Percentiles rank a stretch among this genome's conserved stretches.
phyloP scores from a whole-genome alignment of 1,140 invertebrate genomes.

The Drosophila burlai region DNA sequence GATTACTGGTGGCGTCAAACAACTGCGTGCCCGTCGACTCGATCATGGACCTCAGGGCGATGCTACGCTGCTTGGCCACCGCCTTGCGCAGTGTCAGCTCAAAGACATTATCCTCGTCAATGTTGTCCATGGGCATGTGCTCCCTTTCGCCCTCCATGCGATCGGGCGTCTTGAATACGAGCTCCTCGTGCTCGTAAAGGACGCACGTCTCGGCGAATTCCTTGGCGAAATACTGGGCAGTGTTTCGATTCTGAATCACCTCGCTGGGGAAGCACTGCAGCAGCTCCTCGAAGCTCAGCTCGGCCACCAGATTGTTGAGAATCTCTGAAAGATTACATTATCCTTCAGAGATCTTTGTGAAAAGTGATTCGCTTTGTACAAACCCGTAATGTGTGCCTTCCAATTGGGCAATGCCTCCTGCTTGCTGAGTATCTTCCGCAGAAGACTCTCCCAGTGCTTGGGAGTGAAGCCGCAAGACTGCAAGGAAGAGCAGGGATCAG shows the following conservation, averaged over 20 bases:
- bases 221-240: conserved; percentile 73
- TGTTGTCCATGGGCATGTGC: conserved; percentile 81
- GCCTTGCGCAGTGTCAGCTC: conserved; percentile 78
- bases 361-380: background rate
- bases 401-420: conserved; percentile 75
- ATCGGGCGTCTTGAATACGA: conserved; percentile 62
- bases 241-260: conserved; percentile 72
- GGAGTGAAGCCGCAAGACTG: conserved; percentile 80
- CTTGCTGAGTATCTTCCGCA: conserved; percentile 78
- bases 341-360: background rate
- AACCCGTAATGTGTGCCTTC: conserved; percentile 76
- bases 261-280: conserved; percentile 82
- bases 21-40: conserved; percentile 83
- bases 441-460: conserved; percentile 79
- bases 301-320: conserved; percentile 75
- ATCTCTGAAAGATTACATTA: conserved; percentile 58
- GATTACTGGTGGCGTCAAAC: conserved; percentile 82
- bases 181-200: conserved; percentile 68
- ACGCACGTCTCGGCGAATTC: conserved; percentile 76
- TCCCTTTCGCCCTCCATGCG: conserved; percentile 41
- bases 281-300: conserved; percentile 78
- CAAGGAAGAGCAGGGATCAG: background rate
- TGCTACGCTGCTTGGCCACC: conserved; percentile 81
- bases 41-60: conserved; percentile 80
- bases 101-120: conserved; percentile 83